Evolutionary conservation across 2,888 invertebrate genomes (phyloP).

Genomic region (Erebia ligea): DNA sequence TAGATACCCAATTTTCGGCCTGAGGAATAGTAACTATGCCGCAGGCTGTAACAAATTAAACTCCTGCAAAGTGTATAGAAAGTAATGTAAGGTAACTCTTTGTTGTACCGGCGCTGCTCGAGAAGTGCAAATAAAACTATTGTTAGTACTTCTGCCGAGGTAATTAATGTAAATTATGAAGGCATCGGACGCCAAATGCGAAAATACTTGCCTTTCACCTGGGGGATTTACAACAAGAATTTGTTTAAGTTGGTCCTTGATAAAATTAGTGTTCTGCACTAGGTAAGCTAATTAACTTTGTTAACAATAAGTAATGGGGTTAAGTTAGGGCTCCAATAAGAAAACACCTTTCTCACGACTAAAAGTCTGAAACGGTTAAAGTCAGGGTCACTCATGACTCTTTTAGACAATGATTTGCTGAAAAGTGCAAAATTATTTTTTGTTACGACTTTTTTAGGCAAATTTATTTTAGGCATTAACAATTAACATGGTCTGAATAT

Average conservation of each 20-base stretch:
- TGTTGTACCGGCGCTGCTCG: slow-evolving; percentile 55
- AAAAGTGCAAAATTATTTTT: too few relatives aligned
- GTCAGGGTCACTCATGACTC: too few relatives aligned
- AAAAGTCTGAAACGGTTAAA: too few relatives aligned
- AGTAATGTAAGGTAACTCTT: slow-evolving; percentile 67
- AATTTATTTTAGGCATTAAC: too few relatives aligned
- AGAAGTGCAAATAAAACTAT: slow-evolving; percentile 71
- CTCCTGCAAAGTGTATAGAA: slow-evolving; percentile 67
- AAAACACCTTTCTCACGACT: too few relatives aligned
- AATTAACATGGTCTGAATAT: too few relatives aligned
- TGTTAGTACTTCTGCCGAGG: slow-evolving; percentile 60
- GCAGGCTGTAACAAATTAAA: slow-evolving; percentile 59
- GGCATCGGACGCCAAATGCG: slow-evolving; percentile 29
- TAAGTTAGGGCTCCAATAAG: too few relatives aligned
- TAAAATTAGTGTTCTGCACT: neutral
- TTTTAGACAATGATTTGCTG: too few relatives aligned
- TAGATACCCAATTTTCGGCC: too few relatives aligned
- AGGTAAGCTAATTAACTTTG: too few relatives aligned
- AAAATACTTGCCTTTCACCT: slow-evolving; percentile 25
- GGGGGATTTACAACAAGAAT: neutral
- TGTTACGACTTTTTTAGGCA: too few relatives aligned
- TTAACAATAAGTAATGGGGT: too few relatives aligned
- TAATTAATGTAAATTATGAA: slow-evolving; percentile 70
- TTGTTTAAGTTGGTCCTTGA: neutral
- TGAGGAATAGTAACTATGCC: slow-evolving; percentile 27